phyloP scores from a whole-genome alignment of 2,888 invertebrate species.

The Euspilapteryx auroguttella region DNA sequence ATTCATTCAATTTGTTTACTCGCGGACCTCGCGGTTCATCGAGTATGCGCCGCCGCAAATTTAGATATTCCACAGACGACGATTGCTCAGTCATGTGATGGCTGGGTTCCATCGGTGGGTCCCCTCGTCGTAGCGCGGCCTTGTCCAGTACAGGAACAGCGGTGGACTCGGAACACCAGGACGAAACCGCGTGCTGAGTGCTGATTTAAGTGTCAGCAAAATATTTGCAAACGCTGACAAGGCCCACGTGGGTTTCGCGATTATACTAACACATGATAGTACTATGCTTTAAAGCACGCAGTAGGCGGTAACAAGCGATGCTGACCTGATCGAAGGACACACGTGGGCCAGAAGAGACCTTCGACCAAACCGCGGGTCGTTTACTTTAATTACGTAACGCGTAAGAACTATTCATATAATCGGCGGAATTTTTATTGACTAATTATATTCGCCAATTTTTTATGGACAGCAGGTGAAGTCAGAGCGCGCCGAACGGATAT shows the following conservation, averaged over 20 bases:
- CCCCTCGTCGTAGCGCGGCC: no score
- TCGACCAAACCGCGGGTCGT: constrained; percentile 47
- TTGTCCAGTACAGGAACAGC: no score
- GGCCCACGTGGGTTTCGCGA: no score
- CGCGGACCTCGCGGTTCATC: constrained; percentile 17
- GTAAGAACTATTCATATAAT: constrained; percentile 50
- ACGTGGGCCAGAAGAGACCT: constrained; percentile 10
- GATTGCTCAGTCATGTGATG: no score
- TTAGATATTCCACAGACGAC: background rate
- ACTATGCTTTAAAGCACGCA: no score
- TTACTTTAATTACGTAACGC: constrained; percentile 59
- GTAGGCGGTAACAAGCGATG: constrained; percentile 1
- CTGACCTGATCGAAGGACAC: constrained; percentile 3
- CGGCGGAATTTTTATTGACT: constrained; percentile 60
- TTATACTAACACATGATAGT: no score
- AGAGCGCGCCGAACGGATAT: constrained; percentile 53
- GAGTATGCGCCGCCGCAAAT: constrained; percentile 18
- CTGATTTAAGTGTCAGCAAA: no score
- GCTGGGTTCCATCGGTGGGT: constrained; percentile 1
- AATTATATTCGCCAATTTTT: constrained; percentile 56
- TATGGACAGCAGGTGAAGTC: constrained; percentile 52
- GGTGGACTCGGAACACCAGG: no score
- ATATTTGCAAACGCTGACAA: no score
- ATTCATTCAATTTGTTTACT: constrained; percentile 56
- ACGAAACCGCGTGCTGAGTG: no score